Evolutionary conservation across 2,888 invertebrate genomes (phyloP), one percentile per base, ranked within the genome.

Genomic region (Drosophila prolongata): DNA sequence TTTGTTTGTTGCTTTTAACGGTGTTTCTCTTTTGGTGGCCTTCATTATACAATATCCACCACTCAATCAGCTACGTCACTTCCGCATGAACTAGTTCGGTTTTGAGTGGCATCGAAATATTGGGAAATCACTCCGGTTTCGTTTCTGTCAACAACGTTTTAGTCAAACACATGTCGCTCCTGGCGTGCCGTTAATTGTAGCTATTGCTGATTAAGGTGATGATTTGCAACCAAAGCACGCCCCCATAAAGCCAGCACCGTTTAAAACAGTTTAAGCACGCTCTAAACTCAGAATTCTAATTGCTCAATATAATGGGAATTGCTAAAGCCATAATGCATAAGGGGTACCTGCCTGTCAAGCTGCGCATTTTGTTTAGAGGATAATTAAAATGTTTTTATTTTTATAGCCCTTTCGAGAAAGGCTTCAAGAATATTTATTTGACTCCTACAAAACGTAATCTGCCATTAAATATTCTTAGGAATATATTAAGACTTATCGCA

Each of bases 61-160:
- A 42, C 43, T 65, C 70, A 67, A 58, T 73, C 62, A 43, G 40
- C 69, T 46, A 43, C 52, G 66, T 71, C 80, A 83, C 77, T 83
- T 83, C 88, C 83, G 86, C 66, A 70, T 68, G 67, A 76, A 67
- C 82, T 69, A 74, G 77, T 79, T 77, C 52, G 27, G 24, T 27
- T 34, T 34, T 19, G 30, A 52, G 38, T 30, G 50, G 59, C 66
- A 14, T 55, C 40, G 42, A 67, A 40, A 10, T 67, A 66, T 74
- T 68, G 58, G 65, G 59, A 75, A 77, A 73, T 61, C 56, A 53
- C 58, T 54, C n/a, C 30, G 13, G 40, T 43, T 67, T 71, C 56
- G 62, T 49, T 40, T 30, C 40, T 56, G 70, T 49, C 40, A 47
- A 58, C 61, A 56, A 56, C 30, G 40, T 49, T 60, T 73, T 70